Conservation (phyloP, 1,140 invertebrate genomes). For the Melanaphis sacchari region DNA sequence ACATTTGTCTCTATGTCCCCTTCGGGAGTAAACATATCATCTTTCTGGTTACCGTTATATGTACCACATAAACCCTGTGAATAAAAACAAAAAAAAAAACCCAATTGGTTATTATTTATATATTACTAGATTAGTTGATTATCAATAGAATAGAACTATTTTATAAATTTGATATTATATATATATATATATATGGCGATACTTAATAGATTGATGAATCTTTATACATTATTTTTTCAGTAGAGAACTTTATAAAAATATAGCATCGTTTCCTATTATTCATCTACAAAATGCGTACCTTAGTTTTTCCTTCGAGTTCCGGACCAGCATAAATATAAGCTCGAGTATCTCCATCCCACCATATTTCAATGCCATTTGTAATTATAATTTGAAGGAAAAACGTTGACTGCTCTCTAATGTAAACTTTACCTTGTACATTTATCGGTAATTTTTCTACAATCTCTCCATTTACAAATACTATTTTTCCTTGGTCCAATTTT, state of each 20-base stretch:
- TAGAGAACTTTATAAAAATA: not conserved
- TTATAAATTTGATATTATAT: not conserved
- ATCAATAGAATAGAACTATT: not conserved
- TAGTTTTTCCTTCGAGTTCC: constrained; percentile 70
- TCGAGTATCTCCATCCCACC: constrained; percentile 84
- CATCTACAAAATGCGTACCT: constrained; percentile 58
- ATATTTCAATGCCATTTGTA: constrained; percentile 77
- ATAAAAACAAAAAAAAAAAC: not conserved
- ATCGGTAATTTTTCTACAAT: constrained; percentile 72
- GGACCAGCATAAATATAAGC: constrained; percentile 83
- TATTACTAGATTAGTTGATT: not conserved
- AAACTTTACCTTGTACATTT: constrained; percentile 66
- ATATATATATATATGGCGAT: too few relatives aligned
- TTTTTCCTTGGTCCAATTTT: constrained; percentile 75
- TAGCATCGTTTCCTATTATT: not conserved
- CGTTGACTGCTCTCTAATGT: constrained; percentile 36
- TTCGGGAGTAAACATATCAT: constrained; percentile 87
- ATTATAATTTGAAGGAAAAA: constrained; percentile 71
- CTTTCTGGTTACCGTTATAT: constrained; percentile 84
- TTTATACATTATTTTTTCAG: not conserved
- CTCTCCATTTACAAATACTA: constrained; percentile 68
- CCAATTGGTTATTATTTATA: not conserved
- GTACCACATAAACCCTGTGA: constrained; percentile 85
- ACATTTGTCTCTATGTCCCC: constrained; percentile 80
- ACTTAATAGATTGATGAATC: not conserved